Percentiles rank a stretch among this genome's conserved stretches.
These are phyloP conservation scores for Antheraea pernyi DNA, from an alignment of 1,140 invertebrate species.

Conservation along the genomic window DNA sequence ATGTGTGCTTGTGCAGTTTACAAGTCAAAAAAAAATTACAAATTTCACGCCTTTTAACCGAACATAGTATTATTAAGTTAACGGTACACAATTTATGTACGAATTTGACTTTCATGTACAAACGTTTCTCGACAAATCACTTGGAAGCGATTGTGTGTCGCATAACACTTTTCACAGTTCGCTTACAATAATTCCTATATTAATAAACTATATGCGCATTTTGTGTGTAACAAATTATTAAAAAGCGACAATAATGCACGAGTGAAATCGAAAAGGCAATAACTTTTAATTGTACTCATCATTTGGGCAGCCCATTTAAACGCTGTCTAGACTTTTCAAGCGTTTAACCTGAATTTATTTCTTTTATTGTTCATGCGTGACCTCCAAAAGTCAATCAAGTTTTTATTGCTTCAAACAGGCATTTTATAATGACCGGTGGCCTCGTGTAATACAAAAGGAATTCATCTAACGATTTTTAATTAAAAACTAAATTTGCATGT, in stretches of 20 bases:
- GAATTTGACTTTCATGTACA: slow-evolving; percentile 34
- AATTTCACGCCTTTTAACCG: slow-evolving; percentile 55
- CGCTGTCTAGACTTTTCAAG: slow-evolving; percentile 6
- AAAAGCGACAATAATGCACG: slow-evolving; percentile 2
- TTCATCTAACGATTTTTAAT: slow-evolving; percentile 5
- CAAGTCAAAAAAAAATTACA: slow-evolving; percentile 46
- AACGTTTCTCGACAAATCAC: slow-evolving; percentile 19
- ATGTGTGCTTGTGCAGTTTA: slow-evolving; percentile 32
- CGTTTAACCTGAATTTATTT: slow-evolving; percentile 18
- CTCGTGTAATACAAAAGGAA: slow-evolving; percentile 19
- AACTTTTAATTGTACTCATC: not conserved
- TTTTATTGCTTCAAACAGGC: slow-evolving; percentile 27
- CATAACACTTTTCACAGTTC: slow-evolving; percentile 19
- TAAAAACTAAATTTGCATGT: slow-evolving; percentile 3
- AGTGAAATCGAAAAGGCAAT: slow-evolving; percentile 2
- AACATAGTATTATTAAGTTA: slow-evolving; percentile 49
- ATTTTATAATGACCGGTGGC: slow-evolving; percentile 23
- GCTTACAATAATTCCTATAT: not conserved
- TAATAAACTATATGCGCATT: not conserved
- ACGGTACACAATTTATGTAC: slow-evolving; percentile 48
- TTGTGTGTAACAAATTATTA: not conserved
- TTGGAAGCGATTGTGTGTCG: slow-evolving; percentile 20
- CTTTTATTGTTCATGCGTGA: slow-evolving; percentile 21
- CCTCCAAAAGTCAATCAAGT: slow-evolving; percentile 27
- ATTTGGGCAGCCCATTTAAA: not conserved